phyloP scores from a whole-genome alignment of 2,888 invertebrate genomes.

The Elysia crispata region DNA sequence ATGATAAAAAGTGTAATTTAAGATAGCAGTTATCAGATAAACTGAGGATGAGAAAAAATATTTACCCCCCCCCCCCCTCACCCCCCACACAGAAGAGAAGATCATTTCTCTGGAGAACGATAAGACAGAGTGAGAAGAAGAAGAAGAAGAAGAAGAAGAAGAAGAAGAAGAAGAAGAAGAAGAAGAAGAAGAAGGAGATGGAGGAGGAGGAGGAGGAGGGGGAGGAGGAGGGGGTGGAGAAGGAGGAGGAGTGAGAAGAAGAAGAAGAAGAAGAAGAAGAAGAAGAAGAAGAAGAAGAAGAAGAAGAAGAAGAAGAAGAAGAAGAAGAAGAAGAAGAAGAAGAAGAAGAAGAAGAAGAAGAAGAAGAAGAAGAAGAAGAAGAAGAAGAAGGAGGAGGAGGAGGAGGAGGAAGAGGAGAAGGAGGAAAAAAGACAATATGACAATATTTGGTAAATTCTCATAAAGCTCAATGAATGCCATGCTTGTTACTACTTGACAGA shows the following conservation, averaged over 20 bases:
- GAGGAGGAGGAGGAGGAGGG: neutral
- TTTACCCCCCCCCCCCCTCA: too few relatives aligned
- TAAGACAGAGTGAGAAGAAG: too few relatives aligned
- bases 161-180: neutral
- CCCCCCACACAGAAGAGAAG: too few relatives aligned
- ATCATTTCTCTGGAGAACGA: too few relatives aligned
- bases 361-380: neutral
- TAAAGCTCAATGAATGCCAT: too few relatives aligned
- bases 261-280: neutral
- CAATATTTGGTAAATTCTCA: neutral
- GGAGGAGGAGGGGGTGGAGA: neutral
- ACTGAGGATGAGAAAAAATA: too few relatives aligned
- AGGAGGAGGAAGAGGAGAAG: neutral
- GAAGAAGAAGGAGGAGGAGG: neutral
- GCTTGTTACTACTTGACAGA: too few relatives aligned
- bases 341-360: constrained; percentile 24
- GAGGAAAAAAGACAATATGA: too few relatives aligned
- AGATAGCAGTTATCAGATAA: too few relatives aligned
- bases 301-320: constrained; percentile 13
- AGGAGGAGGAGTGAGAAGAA: too few relatives aligned
- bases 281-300: neutral
- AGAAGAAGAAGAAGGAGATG: neutral
- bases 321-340: constrained; percentile 31
- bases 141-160: neutral
- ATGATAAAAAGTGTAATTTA: too few relatives aligned